A percentile compares a stretch with the other conserved stretches of the same genome.
These are phyloP conservation scores for Balearica regulorum DNA, from an alignment of 2,797 vertebrate genomes.

Conservation along the genomic window DNA sequence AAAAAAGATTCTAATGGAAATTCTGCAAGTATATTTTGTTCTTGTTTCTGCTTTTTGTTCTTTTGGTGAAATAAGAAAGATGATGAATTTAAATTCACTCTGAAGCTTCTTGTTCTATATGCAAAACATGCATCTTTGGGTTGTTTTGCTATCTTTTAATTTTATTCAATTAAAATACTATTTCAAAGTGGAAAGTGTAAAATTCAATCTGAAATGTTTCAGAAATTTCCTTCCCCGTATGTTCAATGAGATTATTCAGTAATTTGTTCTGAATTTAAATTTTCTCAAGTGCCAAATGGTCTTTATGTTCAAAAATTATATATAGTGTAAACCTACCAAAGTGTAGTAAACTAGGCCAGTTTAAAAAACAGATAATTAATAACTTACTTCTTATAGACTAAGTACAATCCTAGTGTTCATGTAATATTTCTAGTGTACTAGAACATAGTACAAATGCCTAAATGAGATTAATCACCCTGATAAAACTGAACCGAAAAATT, in stretches of 20 bases:
- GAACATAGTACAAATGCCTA: neutral
- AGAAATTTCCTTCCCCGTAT: neutral
- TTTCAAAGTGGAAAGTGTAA: neutral
- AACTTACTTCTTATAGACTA: neutral
- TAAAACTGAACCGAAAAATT: constrained; percentile 30
- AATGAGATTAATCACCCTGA: constrained; percentile 9
- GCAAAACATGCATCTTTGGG: neutral
- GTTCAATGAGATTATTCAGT: neutral
- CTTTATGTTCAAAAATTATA: neutral
- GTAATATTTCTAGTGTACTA: neutral
- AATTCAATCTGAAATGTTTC: neutral
- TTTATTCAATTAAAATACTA: neutral
- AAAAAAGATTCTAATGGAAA: neutral
- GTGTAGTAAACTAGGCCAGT: neutral
- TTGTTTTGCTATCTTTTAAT: neutral
- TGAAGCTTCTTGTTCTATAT: neutral
- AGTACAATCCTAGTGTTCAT: neutral
- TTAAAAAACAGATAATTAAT: neutral
- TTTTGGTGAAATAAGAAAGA: neutral
- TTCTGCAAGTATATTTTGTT: neutral
- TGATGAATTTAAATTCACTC: neutral
- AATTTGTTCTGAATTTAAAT: neutral
- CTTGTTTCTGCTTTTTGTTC: neutral
- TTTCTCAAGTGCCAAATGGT: neutral
- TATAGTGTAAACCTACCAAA: neutral